Evolutionary conservation across 2,113 vertebrate genomes (phyloP).

Genomic region (Leptodactylus fuscus): DNA sequence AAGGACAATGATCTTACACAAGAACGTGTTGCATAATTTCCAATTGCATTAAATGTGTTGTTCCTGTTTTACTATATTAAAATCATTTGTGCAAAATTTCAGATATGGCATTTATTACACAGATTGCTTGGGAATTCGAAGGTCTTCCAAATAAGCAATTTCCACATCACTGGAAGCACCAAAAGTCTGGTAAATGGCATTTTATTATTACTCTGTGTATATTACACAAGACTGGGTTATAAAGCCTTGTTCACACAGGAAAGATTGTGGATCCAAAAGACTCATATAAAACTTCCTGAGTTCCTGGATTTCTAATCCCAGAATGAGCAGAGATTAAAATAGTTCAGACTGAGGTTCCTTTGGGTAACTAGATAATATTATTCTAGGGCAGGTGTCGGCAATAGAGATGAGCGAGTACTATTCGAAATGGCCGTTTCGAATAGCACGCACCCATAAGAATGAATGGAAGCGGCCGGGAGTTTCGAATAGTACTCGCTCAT

Average conservation of each 20-base stretch:
- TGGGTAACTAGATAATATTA: too few relatives aligned
- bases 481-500: too few relatives aligned
- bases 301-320: too few relatives aligned
- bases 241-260: neutral
- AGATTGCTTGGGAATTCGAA: too few relatives aligned
- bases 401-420: too few relatives aligned
- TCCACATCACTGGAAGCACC: neutral
- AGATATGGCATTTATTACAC: neutral
- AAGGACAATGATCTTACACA: constrained; percentile 33
- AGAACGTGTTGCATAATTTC: constrained; percentile 33
- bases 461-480: too few relatives aligned
- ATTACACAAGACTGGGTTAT: neutral
- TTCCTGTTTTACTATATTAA: neutral
- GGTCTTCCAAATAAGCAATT: neutral
- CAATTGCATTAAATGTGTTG: neutral
- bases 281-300: too few relatives aligned
- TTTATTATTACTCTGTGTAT: neutral
- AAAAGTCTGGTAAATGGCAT: neutral
- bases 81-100: neutral
- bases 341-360: too few relatives aligned
- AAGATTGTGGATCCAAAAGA: neutral
- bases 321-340: too few relatives aligned
- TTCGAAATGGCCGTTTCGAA: too few relatives aligned
- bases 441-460: too few relatives aligned
- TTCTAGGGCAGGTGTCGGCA: too few relatives aligned